Base-by-base conservation (phyloP, 2,888 invertebrate species). In the Pachydiplax longipennis region DNA sequence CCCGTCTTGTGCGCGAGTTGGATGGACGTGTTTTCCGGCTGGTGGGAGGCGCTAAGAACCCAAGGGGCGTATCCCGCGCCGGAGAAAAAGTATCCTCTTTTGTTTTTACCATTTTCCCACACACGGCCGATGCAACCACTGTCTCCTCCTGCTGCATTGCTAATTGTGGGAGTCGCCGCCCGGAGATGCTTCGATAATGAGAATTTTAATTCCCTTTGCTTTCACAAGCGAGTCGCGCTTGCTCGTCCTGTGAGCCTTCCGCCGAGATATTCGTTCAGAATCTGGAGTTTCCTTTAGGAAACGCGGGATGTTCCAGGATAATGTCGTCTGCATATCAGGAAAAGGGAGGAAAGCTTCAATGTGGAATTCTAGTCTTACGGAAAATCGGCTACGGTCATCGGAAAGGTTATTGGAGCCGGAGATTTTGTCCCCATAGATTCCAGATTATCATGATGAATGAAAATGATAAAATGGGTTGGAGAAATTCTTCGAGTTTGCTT, bases 21-120 rank as follows among this genome's bases (percentile, higher is more conserved):
- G 61, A 61, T n/a, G 61, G 87, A 87, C 87, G 87, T 87, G 87
- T 87, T 87, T 87, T 87, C 87, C 87, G 87, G 87, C 87, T 35
- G 61, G 61, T n/a, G 58, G 58, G 83, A 83, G 83, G 22, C 48
- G 82, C 82, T 15, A 31, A 44, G 35, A 25, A 37, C 58, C 35
- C 37, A 35, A 31, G 22, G 87, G 13, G 82, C 40, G 80, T 18
- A 37, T 18, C 35, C n/a, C 31, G 53, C 80, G 80, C 35, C 80
- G 31, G 80, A 37, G 31, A 2, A 80, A 80, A 35, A n/a, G 31
- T 25, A n/a, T 15, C 80, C 80, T 48, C 82, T 44, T 81, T 44
- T 44, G 10, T 12, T n/a, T 81, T 25, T 8, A 25, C 0, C 31
- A 80, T 80, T 31, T 37, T 13, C 35, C 18, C 80, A 13, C 37